Base-by-base conservation (phyloP, 2,888 invertebrate genomes). In the Hecatera dysodea region DNA sequence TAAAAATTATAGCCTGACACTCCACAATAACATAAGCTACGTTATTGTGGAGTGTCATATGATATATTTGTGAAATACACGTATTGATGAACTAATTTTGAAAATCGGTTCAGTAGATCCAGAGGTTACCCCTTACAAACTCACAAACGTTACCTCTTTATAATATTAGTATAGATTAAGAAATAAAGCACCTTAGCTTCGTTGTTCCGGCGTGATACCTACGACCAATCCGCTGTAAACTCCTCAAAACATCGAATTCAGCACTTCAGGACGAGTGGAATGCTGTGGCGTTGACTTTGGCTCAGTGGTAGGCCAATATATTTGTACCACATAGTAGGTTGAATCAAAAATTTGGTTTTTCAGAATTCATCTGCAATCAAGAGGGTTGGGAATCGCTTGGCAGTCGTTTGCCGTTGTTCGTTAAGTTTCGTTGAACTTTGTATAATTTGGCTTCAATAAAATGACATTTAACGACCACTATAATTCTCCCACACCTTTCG, bases 401-500 rank as follows among this genome's bases (percentile, higher is more conserved):
- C 15, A 19, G 19, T 22, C 0, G 22, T 69, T 55, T 50, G 6
- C 2, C 36, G 29, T 29, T 27, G 7, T 29, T 36, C 24, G 55
- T n/a, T n/a, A n/a, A 29, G 36, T 67, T 57, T 70, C 39, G 22
- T 57, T 56, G 29, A 36, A 67, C 53, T 15, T 8, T 46, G 19
- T 42, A 19, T 42, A 24, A 29, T 69, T 27, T 57, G 48, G 22
- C 46, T 48, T 8, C 29, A 39, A 29, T 42, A 15, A 39, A 27
- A 33, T 56, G 70, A 29, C 22, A 29, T 69, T 56, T 29, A 29
- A 24, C 12, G 64, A 73, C 44, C 39, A 55, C 9, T 53, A 12
- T 36, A 22, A n/a, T 36, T n/a, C 46, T 53, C 63, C 53, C 50
- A 65, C 72, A 61, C 24, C 15, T 55, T 67, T 53, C 62, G 19